Percentiles rank a stretch among this genome's conserved stretches.
phyloP scores from a whole-genome alignment of 2,113 vertebrate genomes.

The Sander lucioperca region DNA sequence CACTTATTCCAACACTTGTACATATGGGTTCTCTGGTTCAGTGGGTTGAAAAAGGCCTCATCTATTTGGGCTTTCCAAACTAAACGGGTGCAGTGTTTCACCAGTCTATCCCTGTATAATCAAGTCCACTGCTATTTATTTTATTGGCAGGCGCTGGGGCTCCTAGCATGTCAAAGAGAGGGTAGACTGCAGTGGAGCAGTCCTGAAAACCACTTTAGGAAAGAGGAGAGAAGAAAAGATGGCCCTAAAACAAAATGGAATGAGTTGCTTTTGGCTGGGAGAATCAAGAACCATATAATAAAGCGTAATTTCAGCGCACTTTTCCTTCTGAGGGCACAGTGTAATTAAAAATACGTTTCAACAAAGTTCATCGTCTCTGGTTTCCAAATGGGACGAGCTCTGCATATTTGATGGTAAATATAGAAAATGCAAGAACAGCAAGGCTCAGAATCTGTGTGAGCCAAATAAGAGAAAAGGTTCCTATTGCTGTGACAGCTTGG shows the following conservation, averaged over 20 bases:
- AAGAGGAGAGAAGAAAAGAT: constrained; percentile 69
- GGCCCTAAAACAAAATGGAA: constrained; percentile 76
- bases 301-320: constrained; percentile 73
- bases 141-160: constrained; percentile 74
- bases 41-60: constrained; percentile 63
- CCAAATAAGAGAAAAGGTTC: constrained; percentile 32
- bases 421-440: constrained; percentile 67
- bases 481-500: constrained; percentile 40
- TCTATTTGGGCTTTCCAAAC: constrained; percentile 78
- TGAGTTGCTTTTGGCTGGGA: constrained; percentile 70
- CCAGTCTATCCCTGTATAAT: constrained; percentile 81
- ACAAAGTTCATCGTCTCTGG: constrained; percentile 65
- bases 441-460: constrained; percentile 27
- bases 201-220: constrained; percentile 77
- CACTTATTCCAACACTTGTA: constrained; percentile 61
- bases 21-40: constrained; percentile 58
- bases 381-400: constrained; percentile 64
- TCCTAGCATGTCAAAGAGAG: constrained; percentile 79
- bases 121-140: constrained; percentile 79
- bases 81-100: constrained; percentile 78
- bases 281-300: constrained; percentile 79
- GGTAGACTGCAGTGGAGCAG: constrained; percentile 69
- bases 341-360: constrained; percentile 76
- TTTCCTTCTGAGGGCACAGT: constrained; percentile 51
- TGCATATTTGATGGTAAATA: constrained; percentile 73